A percentile compares a stretch with the other conserved stretches of the same genome.
Evolutionary conservation across 2,888 invertebrate species (phyloP).

Genomic region (Sphinx pinastri): DNA sequence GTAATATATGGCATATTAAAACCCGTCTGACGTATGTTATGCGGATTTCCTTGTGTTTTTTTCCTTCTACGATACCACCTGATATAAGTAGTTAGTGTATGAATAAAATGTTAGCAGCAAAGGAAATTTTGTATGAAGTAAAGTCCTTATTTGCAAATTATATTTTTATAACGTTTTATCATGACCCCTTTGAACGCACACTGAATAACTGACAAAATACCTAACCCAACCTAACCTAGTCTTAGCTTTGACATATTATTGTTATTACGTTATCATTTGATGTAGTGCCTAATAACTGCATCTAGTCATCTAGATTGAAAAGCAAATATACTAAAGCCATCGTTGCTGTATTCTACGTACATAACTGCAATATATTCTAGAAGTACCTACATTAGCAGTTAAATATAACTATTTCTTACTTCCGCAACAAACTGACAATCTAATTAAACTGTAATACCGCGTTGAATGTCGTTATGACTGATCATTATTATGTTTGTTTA

Average conservation of each 20-base stretch:
- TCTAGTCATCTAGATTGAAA: too few relatives aligned
- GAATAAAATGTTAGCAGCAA: neutral
- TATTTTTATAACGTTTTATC: too few relatives aligned
- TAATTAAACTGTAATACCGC: neutral
- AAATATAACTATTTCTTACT: neutral
- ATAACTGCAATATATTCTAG: too few relatives aligned
- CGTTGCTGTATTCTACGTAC: neutral
- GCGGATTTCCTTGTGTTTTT: slow-evolving; percentile 21
- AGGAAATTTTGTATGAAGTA: too few relatives aligned
- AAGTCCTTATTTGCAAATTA: too few relatives aligned
- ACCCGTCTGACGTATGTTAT: neutral
- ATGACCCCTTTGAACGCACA: too few relatives aligned
- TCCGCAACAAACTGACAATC: neutral
- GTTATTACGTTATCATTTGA: too few relatives aligned
- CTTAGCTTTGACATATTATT: too few relatives aligned
- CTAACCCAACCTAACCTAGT: too few relatives aligned
- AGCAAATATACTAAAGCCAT: neutral
- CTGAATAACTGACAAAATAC: too few relatives aligned
- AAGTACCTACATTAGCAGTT: too few relatives aligned
- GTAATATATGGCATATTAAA: neutral
- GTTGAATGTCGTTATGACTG: neutral
- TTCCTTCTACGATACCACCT: neutral
- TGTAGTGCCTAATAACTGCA: too few relatives aligned
- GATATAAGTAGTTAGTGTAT: neutral
- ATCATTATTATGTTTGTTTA: neutral